These are phyloP conservation scores for Aspidoscelis tigris DNA, from an alignment of 2,113 vertebrate genomes.

Conservation along the genomic window DNA sequence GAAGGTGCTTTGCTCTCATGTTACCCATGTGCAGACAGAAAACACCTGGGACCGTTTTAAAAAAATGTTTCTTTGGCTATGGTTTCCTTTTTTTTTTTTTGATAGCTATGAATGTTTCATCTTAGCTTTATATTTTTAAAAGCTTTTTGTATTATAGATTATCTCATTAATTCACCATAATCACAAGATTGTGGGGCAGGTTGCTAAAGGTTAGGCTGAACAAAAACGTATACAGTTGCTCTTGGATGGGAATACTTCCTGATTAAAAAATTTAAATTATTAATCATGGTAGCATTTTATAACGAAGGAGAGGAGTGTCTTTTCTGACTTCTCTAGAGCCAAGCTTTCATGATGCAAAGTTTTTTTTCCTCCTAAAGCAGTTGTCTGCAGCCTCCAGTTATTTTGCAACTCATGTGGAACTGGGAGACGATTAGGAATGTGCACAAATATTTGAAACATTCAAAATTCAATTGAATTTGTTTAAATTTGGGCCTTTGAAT, in stretches of 20 bases:
- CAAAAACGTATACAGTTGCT: neutral
- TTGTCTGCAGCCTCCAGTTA: slow-evolving; percentile 66
- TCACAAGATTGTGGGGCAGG: neutral
- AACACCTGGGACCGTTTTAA: too few species aligned
- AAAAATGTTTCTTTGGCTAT: neutral
- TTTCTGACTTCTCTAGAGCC: slow-evolving; percentile 59
- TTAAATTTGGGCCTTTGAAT: too few species aligned
- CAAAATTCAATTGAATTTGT: too few species aligned
- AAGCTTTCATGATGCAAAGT: slow-evolving; percentile 56
- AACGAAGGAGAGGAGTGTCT: slow-evolving; percentile 67
- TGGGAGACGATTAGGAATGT: slow-evolving; percentile 43
- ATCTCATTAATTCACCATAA: neutral
- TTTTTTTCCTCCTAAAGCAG: slow-evolving; percentile 63
- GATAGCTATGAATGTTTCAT: neutral
- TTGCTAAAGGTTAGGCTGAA: neutral
- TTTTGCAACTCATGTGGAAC: slow-evolving; percentile 67
- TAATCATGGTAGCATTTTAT: slow-evolving; percentile 42
- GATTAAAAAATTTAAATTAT: too few species aligned
- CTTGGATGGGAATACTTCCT: neutral
- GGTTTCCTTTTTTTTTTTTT: neutral
- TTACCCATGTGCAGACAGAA: neutral
- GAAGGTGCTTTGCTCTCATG: neutral
- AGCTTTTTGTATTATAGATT: neutral
- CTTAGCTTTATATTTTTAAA: neutral
- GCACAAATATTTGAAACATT: too few species aligned